Conservation (phyloP, 2,797 vertebrate species). For the Melopsittacus undulatus region DNA sequence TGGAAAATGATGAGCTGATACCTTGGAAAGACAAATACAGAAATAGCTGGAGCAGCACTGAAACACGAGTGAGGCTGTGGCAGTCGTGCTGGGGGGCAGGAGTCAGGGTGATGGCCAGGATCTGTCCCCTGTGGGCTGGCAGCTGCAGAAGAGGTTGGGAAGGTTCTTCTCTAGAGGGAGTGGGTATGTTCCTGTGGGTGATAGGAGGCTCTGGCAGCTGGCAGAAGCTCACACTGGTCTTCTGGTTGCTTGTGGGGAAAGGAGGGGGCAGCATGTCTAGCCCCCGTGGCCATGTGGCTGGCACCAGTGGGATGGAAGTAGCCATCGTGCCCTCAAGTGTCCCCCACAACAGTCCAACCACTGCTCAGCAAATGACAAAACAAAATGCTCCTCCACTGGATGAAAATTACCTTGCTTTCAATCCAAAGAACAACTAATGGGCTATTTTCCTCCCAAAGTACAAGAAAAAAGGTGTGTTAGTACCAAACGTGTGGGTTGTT, state of each 20-base stretch:
- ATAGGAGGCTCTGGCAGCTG: slow-evolving; percentile 44
- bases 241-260: background rate
- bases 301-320: background rate
- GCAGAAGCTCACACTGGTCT: background rate
- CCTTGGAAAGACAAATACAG: background rate
- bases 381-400: background rate
- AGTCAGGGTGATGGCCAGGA: background rate
- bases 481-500: background rate
- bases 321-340: fast-evolving
- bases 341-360: background rate
- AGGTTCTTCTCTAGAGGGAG: background rate
- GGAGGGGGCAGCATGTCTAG: background rate
- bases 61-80: background rate
- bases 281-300: background rate
- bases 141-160: slow-evolving; percentile 28
- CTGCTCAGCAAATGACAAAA: slow-evolving; percentile 11
- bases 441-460: slow-evolving; percentile 42
- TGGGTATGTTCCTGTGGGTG: background rate
- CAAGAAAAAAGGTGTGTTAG: background rate
- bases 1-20: background rate
- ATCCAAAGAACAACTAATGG: slow-evolving; percentile 36
- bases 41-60: slow-evolving; percentile 19
- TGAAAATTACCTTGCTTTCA: slow-evolving; percentile 37
- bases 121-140: slow-evolving; percentile 13
- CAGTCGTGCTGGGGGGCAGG: background rate